Evolutionary conservation across 2,113 vertebrate species (phyloP).

Genomic region (Carassius gibelio): DNA sequence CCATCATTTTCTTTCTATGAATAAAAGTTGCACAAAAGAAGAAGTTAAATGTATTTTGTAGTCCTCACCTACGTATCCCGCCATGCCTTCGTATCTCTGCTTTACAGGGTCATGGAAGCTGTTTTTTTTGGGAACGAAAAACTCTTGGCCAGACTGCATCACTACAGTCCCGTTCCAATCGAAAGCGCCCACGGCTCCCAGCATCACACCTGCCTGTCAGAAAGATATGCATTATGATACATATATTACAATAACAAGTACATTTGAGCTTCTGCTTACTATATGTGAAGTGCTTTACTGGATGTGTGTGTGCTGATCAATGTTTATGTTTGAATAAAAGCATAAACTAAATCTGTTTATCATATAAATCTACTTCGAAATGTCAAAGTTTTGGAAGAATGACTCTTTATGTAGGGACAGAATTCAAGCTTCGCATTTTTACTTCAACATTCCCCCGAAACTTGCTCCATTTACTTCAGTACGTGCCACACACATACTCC

Average conservation of each 20-base stretch:
- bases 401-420: neutral
- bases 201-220: conserved; percentile 85
- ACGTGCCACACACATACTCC: neutral
- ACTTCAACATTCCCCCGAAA: neutral
- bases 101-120: conserved; percentile 77
- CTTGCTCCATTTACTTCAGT: neutral
- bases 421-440: neutral
- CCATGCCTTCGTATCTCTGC: conserved; percentile 83
- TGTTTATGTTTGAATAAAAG: conserved; percentile 35
- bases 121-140: conserved; percentile 74
- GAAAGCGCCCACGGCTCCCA: conserved; percentile 95
- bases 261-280: neutral
- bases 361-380: neutral
- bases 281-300: neutral
- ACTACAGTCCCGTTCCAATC: conserved; percentile 97
- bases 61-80: conserved; percentile 85
- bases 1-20: neutral
- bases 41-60: neutral
- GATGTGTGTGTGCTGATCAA: neutral
- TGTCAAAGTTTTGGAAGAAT: neutral
- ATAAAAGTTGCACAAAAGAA: neutral
- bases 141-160: conserved; percentile 75
- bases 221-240: neutral
- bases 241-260: neutral
- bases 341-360: neutral